These are phyloP conservation scores for Ctenochaetus hawaiiensis DNA, from an alignment of 2,797 vertebrate species.

Conservation along the genomic window DNA sequence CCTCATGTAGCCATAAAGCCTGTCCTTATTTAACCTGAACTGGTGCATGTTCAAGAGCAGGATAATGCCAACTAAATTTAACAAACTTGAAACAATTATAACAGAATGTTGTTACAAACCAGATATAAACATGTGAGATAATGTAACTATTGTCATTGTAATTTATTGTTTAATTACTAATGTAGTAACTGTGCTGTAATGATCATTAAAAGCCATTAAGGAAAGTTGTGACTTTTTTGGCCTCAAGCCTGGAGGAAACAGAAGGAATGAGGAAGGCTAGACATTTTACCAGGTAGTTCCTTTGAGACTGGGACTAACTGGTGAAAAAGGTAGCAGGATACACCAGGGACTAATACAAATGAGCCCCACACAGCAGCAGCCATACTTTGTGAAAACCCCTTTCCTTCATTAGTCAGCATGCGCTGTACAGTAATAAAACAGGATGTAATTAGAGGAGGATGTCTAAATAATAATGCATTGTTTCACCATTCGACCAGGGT, in stretches of 20 bases:
- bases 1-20: constrained; percentile 24
- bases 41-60: neutral
- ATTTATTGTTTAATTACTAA: neutral
- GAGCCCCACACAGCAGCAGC: constrained; percentile 36
- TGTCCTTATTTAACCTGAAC: constrained; percentile 30
- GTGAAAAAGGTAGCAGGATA: constrained; percentile 51
- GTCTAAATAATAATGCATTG: constrained; percentile 20
- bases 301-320: constrained; percentile 41
- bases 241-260: constrained; percentile 37
- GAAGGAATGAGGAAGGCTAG: constrained; percentile 39
- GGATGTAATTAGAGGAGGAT: constrained; percentile 32
- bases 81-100: neutral
- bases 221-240: constrained; percentile 41
- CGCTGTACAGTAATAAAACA: constrained; percentile 32
- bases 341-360: constrained; percentile 60
- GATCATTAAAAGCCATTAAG: constrained; percentile 40
- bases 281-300: constrained; percentile 13
- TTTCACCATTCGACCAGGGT: constrained; percentile 4
- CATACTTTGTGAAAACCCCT: constrained; percentile 29
- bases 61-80: constrained; percentile 17
- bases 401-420: constrained; percentile 42
- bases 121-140: too few species aligned
- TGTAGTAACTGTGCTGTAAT: constrained; percentile 12
- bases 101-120: neutral
- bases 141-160: too few species aligned